These are phyloP conservation scores for Chrysomallon squamiferum DNA, from an alignment of 1,140 invertebrate genomes.

Conservation along the genomic window DNA sequence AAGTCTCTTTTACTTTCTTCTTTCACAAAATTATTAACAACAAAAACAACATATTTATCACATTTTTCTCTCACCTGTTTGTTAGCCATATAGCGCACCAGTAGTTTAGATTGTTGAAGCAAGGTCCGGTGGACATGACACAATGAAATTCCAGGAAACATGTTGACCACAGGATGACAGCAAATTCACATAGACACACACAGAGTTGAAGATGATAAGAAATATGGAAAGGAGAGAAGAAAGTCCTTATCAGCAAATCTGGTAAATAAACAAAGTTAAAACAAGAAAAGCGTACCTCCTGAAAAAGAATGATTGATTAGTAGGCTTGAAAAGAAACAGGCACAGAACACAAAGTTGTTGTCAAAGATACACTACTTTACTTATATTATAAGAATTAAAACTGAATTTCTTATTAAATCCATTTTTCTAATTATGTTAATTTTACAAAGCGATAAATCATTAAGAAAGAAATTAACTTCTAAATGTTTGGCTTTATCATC, in stretches of 20 bases:
- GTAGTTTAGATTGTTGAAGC: not conserved
- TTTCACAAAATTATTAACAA: not conserved
- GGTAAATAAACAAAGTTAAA: slow-evolving; percentile 23
- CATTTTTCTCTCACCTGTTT: not conserved
- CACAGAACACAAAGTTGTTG: not conserved
- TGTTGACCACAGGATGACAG: slow-evolving; percentile 11
- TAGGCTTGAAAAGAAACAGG: not conserved
- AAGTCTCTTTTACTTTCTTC: too few species aligned
- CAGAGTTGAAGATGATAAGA: slow-evolving; percentile 8
- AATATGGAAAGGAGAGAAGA: slow-evolving; percentile 41
- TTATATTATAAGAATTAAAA: too few species aligned
- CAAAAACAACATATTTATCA: not conserved
- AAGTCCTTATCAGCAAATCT: slow-evolving; percentile 38
- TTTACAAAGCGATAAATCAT: too few species aligned
- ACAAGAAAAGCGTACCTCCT: not conserved
- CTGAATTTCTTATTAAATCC: too few species aligned
- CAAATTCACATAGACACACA: not conserved
- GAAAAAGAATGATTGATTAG: not conserved
- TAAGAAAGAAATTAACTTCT: too few species aligned
- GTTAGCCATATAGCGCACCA: not conserved
- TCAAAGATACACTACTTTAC: too few species aligned
- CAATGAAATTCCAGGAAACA: slow-evolving; percentile 23
- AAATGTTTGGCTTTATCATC: too few species aligned
- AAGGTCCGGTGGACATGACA: slow-evolving; percentile 29
- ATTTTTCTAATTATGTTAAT: too few species aligned